Percentiles rank a stretch among this genome's conserved stretches.
Conservation (phyloP, 2,888 invertebrate genomes). For the Pristionchus japonicus region DNA sequence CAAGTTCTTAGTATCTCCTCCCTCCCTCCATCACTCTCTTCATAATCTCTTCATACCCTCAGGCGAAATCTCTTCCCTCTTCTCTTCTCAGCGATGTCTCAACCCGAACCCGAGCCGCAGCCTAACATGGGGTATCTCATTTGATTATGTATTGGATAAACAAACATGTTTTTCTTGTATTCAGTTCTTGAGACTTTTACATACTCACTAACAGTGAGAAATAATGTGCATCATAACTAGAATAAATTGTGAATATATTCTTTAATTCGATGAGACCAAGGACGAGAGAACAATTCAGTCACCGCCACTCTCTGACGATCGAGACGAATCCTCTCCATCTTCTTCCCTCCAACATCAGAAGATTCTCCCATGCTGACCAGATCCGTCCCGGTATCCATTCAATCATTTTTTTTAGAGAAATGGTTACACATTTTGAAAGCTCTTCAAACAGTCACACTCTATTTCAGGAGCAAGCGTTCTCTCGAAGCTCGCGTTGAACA, state of each 20-base stretch:
- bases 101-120: not conserved
- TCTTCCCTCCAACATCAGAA: constrained; percentile 66
- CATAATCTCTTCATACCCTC: constrained; percentile 19
- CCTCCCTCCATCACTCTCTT: not conserved
- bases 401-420: too few species aligned
- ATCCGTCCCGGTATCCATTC: constrained; percentile 47
- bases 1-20: not conserved
- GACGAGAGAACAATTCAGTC: constrained; percentile 52
- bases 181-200: too few species aligned
- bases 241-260: too few species aligned
- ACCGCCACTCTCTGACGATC: constrained; percentile 68
- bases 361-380: constrained; percentile 59
- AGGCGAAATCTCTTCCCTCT: not conserved
- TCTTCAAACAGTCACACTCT: too few species aligned
- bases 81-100: constrained; percentile 21
- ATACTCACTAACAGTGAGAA: too few species aligned
- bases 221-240: too few species aligned
- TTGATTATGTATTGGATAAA: too few species aligned
- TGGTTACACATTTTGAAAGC: too few species aligned
- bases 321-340: constrained; percentile 68
- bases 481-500: constrained; percentile 56
- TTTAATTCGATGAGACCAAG: too few species aligned
- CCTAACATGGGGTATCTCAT: constrained; percentile 25
- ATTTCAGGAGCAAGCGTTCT: constrained; percentile 47
- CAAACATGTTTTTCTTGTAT: too few species aligned